Evolutionary conservation across 2,888 invertebrate genomes (phyloP).

Genomic region (Kryphioiulus occultus): DNA sequence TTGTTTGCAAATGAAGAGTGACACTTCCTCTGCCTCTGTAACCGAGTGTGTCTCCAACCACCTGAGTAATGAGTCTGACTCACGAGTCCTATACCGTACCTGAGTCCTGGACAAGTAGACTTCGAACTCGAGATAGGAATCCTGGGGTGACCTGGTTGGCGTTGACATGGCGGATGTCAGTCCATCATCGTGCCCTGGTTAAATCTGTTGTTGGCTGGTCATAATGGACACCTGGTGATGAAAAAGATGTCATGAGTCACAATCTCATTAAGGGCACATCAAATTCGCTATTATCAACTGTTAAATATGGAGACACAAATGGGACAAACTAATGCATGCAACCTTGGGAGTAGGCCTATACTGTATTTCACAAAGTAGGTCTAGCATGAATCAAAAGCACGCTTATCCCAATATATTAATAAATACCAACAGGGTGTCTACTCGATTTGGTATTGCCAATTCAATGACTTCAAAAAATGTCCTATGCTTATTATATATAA

Average conservation of each 20-base stretch:
- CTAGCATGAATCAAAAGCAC: too few species aligned
- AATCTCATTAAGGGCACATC: too few species aligned
- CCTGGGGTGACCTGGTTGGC: background rate
- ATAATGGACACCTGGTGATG: background rate
- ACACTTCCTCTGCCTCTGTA: background rate
- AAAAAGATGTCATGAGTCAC: background rate
- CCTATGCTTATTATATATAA: too few species aligned
- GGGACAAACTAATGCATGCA: too few species aligned
- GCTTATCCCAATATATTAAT: too few species aligned
- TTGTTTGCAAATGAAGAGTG: slow-evolving; percentile 1
- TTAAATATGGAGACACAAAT: too few species aligned
- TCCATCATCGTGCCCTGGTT: background rate
- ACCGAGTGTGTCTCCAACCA: background rate
- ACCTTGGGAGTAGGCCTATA: too few species aligned
- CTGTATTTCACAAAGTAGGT: too few species aligned
- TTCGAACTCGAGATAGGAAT: slow-evolving; percentile 17
- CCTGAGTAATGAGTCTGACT: background rate
- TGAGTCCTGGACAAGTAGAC: background rate
- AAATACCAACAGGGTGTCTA: too few species aligned
- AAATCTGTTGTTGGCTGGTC: background rate
- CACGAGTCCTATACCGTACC: background rate
- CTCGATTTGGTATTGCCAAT: too few species aligned
- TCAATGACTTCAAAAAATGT: too few species aligned
- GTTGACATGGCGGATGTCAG: slow-evolving; percentile 14
- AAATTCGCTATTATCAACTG: too few species aligned